These are phyloP conservation scores for Samia ricini DNA, from an alignment of 1,140 invertebrate species.

Conservation along the genomic window DNA sequence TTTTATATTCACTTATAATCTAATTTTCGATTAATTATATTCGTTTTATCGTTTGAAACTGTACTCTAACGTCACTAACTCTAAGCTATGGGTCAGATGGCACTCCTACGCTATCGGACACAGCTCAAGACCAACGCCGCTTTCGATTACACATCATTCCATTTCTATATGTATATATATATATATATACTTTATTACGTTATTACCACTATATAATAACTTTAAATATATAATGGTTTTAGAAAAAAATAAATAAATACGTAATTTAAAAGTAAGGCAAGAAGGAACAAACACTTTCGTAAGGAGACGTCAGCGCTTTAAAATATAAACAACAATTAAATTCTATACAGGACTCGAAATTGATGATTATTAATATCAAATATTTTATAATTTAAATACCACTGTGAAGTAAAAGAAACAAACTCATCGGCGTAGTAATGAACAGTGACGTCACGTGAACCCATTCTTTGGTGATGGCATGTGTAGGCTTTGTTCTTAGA, in stretches of 20 bases:
- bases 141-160: not conserved
- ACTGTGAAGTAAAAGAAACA: too few species aligned
- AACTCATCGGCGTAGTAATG: not conserved
- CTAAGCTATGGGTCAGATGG: constrained; percentile 70
- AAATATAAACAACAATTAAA: not conserved
- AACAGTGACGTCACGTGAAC: not conserved
- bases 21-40: constrained; percentile 64
- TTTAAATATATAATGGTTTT: too few species aligned
- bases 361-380: too few species aligned
- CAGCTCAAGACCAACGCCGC: constrained; percentile 30
- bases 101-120: constrained; percentile 62
- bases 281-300: not conserved
- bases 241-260: not conserved
- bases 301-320: not conserved
- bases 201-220: too few species aligned
- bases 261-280: not conserved
- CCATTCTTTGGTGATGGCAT: not conserved
- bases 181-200: too few species aligned
- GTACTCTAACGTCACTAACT: constrained; percentile 55
- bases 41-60: constrained; percentile 68
- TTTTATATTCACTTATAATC: constrained; percentile 52
- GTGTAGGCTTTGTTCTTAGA: not conserved
- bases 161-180: not conserved
- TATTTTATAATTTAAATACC: too few species aligned
- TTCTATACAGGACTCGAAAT: too few species aligned